These are phyloP conservation scores for Melanargia galathea DNA, from an alignment of 2,888 invertebrate species.

Conservation along the genomic window DNA sequence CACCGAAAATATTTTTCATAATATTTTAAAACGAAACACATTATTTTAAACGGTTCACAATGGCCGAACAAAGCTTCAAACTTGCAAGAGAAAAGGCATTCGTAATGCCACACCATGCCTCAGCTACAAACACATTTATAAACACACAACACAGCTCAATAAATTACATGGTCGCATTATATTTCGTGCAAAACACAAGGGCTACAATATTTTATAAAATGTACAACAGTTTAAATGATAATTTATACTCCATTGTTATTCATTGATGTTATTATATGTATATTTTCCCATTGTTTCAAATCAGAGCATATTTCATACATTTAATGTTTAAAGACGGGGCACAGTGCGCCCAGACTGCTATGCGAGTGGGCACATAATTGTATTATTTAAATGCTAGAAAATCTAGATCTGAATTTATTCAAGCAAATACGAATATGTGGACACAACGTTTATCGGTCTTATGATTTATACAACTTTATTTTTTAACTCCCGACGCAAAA, in stretches of 20 bases:
- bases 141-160: slow-evolving; percentile 52
- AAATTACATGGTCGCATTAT: slow-evolving; percentile 58
- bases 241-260: slow-evolving; percentile 83
- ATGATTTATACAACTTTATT: too few species aligned
- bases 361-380: slow-evolving; percentile 12
- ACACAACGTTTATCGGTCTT: too few species aligned
- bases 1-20: neutral
- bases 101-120: slow-evolving; percentile 28
- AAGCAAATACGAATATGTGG: too few species aligned
- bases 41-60: neutral
- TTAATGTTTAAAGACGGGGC: slow-evolving; percentile 69
- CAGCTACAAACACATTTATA: slow-evolving; percentile 49
- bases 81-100: slow-evolving; percentile 28
- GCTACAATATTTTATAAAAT: slow-evolving; percentile 81
- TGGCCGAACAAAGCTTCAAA: neutral
- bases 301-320: slow-evolving; percentile 83
- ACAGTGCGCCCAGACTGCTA: slow-evolving; percentile 52
- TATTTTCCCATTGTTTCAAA: slow-evolving; percentile 83
- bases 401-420: too few species aligned
- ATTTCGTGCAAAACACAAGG: slow-evolving; percentile 68
- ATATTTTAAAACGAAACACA: neutral
- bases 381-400: too few species aligned
- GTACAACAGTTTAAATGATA: slow-evolving; percentile 82
- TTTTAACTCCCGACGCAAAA: too few species aligned
- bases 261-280: slow-evolving; percentile 83